Percentiles rank a stretch among this genome's conserved stretches.
Evolutionary conservation across 2,113 vertebrate species (phyloP).

Genomic region (Pandion haliaetus): DNA sequence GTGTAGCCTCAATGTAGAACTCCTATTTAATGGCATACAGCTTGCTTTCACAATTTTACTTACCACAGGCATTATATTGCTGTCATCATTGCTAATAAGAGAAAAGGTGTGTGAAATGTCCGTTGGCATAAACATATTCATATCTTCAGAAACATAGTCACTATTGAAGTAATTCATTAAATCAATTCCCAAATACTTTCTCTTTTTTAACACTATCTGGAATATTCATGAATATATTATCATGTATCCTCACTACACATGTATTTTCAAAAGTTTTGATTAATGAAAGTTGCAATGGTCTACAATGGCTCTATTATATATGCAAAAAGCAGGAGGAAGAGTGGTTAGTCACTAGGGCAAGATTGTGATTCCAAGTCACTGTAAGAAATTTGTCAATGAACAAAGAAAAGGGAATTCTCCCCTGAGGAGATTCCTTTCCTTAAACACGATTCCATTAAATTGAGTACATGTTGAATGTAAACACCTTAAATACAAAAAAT

Average conservation of each 20-base stretch:
- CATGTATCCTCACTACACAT: rapidly evolving
- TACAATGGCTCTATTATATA: neutral
- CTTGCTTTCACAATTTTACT: neutral
- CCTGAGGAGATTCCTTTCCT: neutral
- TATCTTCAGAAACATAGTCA: neutral
- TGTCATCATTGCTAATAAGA: neutral
- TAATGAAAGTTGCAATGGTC: neutral
- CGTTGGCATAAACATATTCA: neutral
- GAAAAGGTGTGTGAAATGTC: neutral
- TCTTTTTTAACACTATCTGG: neutral
- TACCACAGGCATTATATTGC: neutral
- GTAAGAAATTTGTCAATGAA: neutral
- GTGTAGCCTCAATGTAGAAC: neutral
- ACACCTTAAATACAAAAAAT: neutral
- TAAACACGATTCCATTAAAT: neutral
- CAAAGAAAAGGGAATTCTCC: neutral
- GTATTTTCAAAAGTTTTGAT: neutral
- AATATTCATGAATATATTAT: neutral
- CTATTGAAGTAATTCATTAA: neutral
- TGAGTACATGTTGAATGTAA: neutral
- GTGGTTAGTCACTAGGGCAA: neutral
- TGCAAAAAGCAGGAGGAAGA: neutral
- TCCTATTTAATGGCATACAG: neutral
- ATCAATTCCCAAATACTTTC: neutral
- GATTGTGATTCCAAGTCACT: neutral